Evolutionary conservation across 2,797 vertebrate genomes (phyloP).

Genomic region (Perodicticus potto): DNA sequence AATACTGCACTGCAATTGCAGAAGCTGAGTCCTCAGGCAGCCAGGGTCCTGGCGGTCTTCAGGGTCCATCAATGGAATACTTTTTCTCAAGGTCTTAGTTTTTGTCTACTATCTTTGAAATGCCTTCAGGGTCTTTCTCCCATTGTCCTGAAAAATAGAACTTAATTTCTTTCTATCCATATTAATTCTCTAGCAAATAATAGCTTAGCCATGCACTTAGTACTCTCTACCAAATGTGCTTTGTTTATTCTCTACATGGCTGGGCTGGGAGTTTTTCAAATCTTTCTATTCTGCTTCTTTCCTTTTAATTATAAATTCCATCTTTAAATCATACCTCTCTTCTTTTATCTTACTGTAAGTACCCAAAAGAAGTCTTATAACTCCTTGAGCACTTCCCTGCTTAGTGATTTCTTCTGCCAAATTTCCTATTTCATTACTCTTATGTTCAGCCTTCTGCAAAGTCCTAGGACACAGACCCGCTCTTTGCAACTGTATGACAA

Average conservation of each 20-base stretch:
- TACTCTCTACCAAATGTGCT: neutral
- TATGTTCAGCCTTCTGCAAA: neutral
- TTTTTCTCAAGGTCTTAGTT: neutral
- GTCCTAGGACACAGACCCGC: neutral
- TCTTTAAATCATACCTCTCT: neutral
- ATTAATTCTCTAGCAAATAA: neutral
- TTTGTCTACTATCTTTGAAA: neutral
- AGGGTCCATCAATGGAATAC: neutral
- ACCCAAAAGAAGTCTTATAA: neutral
- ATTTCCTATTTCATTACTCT: neutral
- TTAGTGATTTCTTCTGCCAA: neutral
- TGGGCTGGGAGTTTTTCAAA: neutral
- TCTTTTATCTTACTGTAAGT: neutral
- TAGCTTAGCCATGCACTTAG: neutral
- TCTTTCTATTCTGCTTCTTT: neutral
- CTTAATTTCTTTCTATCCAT: neutral
- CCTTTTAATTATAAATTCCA: neutral
- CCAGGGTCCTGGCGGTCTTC: neutral
- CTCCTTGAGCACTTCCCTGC: neutral
- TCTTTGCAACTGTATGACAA: neutral
- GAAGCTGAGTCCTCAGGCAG: neutral
- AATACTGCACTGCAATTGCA: neutral
- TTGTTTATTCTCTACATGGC: neutral
- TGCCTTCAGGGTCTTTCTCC: neutral
- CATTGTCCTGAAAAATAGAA: neutral